A percentile compares a stretch with the other conserved stretches of the same genome.
Evolutionary conservation across 2,888 invertebrate genomes (phyloP).

Genomic region (Tenthredo scrophulariae): DNA sequence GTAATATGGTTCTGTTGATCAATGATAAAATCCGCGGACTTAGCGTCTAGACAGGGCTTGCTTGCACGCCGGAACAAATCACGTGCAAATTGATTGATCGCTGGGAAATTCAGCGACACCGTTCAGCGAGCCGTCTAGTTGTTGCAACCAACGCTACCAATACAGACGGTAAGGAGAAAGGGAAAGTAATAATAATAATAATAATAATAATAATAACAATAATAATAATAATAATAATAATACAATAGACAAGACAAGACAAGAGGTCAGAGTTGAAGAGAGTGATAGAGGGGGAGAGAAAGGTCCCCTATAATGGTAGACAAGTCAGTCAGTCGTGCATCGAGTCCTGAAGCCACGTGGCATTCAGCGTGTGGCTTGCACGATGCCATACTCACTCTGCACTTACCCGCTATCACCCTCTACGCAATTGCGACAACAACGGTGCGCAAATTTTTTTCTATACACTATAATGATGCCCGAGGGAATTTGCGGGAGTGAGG

Average conservation of each 20-base stretch:
- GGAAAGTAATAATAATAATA: not conserved
- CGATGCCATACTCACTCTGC: not conserved
- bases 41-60: constrained; percentile 39
- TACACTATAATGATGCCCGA: not conserved
- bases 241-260: not conserved
- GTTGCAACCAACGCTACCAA: not conserved
- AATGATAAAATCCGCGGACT: constrained; percentile 40
- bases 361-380: constrained; percentile 71
- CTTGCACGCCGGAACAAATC: constrained; percentile 3
- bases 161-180: not conserved
- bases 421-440: not conserved
- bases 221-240: too few species aligned
- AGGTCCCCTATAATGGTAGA: constrained; percentile 1
- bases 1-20: constrained; percentile 25
- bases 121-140: not conserved
- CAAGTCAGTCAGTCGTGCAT: constrained; percentile 31
- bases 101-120: constrained; percentile 10
- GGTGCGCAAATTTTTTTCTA: not conserved
- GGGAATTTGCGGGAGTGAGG: not conserved
- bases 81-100: constrained; percentile 37
- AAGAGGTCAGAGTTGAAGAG: not conserved
- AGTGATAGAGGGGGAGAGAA: not conserved
- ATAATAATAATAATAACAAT: not conserved
- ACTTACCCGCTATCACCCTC: not conserved
- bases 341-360: constrained; percentile 75